phyloP scores from a whole-genome alignment of 2,888 invertebrate species.

The Netelia melanura region DNA sequence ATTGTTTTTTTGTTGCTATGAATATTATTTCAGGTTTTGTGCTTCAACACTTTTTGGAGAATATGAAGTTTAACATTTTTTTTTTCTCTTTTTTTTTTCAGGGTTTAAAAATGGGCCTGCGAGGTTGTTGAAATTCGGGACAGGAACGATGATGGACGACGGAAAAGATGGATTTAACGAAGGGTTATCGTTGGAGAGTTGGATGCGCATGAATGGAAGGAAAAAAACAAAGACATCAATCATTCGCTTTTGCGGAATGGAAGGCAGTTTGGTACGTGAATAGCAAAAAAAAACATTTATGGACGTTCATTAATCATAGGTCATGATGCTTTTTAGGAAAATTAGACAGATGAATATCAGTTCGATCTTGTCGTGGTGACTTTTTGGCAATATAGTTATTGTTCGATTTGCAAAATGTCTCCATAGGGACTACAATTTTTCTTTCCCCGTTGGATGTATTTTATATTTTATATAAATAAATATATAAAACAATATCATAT shows the following conservation, averaged over 20 bases:
- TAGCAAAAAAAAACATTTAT: neutral
- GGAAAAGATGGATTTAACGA: neutral
- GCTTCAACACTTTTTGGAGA: too few relatives aligned
- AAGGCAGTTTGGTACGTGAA: neutral
- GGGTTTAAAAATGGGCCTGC: too few relatives aligned
- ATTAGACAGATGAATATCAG: neutral
- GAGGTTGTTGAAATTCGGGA: constrained; percentile 2
- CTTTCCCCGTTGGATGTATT: neutral
- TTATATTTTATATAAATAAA: too few relatives aligned
- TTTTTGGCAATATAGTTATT: neutral
- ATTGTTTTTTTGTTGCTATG: too few relatives aligned
- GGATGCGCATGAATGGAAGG: neutral
- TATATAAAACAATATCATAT: too few relatives aligned
- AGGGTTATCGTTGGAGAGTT: neutral
- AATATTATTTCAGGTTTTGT: too few relatives aligned
- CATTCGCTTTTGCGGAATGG: constrained; percentile 16
- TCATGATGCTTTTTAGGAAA: neutral
- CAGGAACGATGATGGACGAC: constrained; percentile 28
- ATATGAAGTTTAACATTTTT: too few relatives aligned
- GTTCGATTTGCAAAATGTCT: neutral
- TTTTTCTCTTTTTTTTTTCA: too few relatives aligned
- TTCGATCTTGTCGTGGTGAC: neutral
- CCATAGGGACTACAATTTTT: neutral
- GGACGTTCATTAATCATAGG: neutral
- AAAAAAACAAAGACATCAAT: constrained; percentile 30